phyloP scores from a whole-genome alignment of 1,140 invertebrate species.

The Mercenaria mercenaria region DNA sequence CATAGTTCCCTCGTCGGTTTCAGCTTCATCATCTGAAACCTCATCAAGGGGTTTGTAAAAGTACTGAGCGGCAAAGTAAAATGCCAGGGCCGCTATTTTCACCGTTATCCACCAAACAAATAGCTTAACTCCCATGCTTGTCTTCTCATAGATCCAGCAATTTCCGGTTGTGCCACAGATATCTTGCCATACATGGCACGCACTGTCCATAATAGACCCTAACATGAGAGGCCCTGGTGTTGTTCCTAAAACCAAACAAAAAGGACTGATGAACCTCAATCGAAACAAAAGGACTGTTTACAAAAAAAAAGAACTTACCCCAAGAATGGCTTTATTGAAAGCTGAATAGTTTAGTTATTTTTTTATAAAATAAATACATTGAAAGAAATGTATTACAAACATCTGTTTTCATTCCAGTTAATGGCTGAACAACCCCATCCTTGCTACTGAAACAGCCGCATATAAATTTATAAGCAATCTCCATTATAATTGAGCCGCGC shows the following conservation, averaged over 20 bases:
- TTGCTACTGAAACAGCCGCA: no score
- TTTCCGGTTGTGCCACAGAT: slow-evolving; percentile 81
- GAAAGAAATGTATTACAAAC: no score
- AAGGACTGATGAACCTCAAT: no score
- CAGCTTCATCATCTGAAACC: not conserved
- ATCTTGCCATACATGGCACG: slow-evolving; percentile 85
- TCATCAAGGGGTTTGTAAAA: slow-evolving; percentile 70
- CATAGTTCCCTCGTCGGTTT: not conserved
- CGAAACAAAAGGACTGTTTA: no score
- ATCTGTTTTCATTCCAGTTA: no score
- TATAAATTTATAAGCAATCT: no score
- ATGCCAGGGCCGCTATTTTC: slow-evolving; percentile 61
- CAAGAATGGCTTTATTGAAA: no score
- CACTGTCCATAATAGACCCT: slow-evolving; percentile 83
- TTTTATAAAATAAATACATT: no score
- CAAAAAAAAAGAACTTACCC: no score
- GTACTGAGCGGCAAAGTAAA: slow-evolving; percentile 72
- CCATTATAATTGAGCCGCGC: no score
- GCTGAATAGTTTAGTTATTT: no score
- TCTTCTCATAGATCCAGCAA: slow-evolving; percentile 85
- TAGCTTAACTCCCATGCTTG: slow-evolving; percentile 80
- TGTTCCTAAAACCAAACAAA: slow-evolving; percentile 80
- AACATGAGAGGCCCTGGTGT: slow-evolving; percentile 85
- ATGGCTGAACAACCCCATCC: no score
- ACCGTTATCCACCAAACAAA: slow-evolving; percentile 76